Evolutionary conservation across 2,113 vertebrate species (phyloP).

Genomic region (Lophura nycthemera): DNA sequence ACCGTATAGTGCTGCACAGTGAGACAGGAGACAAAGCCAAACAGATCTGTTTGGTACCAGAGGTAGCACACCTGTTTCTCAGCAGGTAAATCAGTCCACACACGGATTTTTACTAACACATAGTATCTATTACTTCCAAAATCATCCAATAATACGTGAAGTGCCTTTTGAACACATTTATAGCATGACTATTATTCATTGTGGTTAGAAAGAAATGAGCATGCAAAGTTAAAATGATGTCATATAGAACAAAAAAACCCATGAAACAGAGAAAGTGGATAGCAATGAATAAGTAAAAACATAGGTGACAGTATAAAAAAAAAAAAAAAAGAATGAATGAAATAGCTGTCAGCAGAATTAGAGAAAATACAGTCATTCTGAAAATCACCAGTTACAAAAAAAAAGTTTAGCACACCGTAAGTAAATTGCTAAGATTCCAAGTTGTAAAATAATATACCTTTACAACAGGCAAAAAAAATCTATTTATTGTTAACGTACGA

Average conservation of each 20-base stretch:
- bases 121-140: not conserved
- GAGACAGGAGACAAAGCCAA: not conserved
- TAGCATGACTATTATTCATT: not conserved
- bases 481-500: not conserved
- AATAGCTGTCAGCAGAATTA: slow-evolving; percentile 15
- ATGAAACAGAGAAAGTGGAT: not conserved
- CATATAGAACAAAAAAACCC: not conserved
- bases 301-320: not conserved
- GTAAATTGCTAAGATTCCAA: not conserved
- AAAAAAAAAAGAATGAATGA: slow-evolving; percentile 16
- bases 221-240: not conserved
- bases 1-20: not conserved
- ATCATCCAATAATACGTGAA: not conserved
- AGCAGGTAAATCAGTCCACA: not conserved
- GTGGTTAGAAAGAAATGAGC: not conserved
- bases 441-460: not conserved
- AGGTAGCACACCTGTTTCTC: not conserved
- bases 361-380: not conserved
- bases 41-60: not conserved
- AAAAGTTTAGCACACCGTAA: not conserved
- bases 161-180: not conserved
- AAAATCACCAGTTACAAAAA: slow-evolving; percentile 20
- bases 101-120: not conserved
- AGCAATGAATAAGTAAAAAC: not conserved
- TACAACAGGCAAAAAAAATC: not conserved